Percentiles rank a stretch among this genome's conserved stretches.
Evolutionary conservation across 2,113 vertebrate species (phyloP).

Genomic region (Phocoena sinus): DNA sequence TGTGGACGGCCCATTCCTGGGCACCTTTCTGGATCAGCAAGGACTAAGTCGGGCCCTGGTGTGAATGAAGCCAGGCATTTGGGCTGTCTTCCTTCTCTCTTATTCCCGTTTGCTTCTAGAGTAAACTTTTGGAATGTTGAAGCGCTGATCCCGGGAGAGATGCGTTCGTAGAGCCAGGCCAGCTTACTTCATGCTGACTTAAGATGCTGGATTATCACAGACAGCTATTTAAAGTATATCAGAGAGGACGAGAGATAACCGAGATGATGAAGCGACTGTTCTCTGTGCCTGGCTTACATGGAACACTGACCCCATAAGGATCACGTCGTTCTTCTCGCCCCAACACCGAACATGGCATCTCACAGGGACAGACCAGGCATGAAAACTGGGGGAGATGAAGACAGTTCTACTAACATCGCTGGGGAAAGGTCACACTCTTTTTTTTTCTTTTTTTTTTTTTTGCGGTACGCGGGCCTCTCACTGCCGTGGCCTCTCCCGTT

Average conservation of each 20-base stretch:
- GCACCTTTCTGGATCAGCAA: background rate
- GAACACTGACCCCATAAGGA: background rate
- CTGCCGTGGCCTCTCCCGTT: no score
- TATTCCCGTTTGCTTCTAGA: background rate
- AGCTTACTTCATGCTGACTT: background rate
- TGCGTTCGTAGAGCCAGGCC: background rate
- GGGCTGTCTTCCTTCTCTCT: background rate
- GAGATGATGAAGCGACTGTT: background rate
- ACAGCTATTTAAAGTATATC: background rate
- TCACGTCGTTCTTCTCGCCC: background rate
- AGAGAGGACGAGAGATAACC: background rate
- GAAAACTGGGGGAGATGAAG: background rate
- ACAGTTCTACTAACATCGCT: background rate
- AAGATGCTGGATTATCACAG: background rate
- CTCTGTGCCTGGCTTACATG: background rate
- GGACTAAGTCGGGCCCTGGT: background rate
- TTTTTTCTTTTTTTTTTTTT: background rate
- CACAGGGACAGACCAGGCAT: background rate
- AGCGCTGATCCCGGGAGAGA: background rate
- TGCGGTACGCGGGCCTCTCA: no score
- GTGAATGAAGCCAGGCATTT: background rate
- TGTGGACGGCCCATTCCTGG: background rate
- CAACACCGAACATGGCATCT: background rate
- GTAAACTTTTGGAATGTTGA: background rate
- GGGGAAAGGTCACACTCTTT: background rate